Evolutionary conservation across 2,797 vertebrate species (phyloP), one percentile per base, ranked within the genome.

Genomic region (Erethizon dorsatum): DNA sequence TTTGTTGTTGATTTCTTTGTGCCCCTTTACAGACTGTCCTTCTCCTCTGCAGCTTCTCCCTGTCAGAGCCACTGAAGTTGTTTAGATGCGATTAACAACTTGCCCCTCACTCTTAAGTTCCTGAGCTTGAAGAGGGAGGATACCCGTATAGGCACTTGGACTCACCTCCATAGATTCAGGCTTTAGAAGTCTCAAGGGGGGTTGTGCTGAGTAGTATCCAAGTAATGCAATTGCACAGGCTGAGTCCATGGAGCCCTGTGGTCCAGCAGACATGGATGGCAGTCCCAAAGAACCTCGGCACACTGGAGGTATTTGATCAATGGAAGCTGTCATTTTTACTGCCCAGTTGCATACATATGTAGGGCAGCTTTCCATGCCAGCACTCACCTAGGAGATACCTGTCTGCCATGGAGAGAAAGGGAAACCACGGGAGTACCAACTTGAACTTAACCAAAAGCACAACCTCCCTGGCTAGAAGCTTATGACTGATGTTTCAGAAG

Each of bases 401-500:
- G 71, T 22, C 14, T 56, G 1, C 80, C 61, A 8, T 37, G 1
- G 28, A 57, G 65, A 75, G 14, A 31, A 63, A 75, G 69, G 33
- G 52, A 90, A 52, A 78, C n/a, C 73, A 80, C 1, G 10, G 82
- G 47, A 24, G 17, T 31, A 59, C 47, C 65, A 88, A 50, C 80
- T 67, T 79, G 63, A 18, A 57, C 47, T 89, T 91, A n/a, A 33
- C 1, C 17, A 90, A 71, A 80, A 95, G 79, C 47, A 50, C 14
- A 28, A 17, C 2, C n/a, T 56, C 79, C 37, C 26, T 61, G 59
- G 13, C 67, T 82, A 73, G 9, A 79, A 93, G 54, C 6, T 82
- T 56, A 54, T 83, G 69, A 65, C 18, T 79, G 47, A 22, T 59
- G 50, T 89, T 96, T 93, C 14, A 93, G 86, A 83, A 94, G 45